Conservation (phyloP, 2,113 vertebrate species). For the Pantherophis guttatus region DNA sequence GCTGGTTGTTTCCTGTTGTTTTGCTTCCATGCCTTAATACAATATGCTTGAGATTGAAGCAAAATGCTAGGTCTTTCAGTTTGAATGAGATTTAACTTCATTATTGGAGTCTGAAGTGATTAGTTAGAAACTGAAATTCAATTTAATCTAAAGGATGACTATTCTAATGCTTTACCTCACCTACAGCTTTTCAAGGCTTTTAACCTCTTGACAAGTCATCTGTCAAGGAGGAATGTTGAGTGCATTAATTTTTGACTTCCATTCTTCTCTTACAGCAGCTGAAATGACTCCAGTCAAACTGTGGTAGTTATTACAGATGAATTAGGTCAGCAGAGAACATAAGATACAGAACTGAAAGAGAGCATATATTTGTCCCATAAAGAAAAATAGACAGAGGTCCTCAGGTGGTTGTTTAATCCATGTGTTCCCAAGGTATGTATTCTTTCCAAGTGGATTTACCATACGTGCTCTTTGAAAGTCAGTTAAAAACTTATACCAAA, state of each 20-base stretch:
- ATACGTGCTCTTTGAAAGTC: background rate
- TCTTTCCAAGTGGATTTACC: slow-evolving; percentile 31
- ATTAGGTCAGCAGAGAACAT: slow-evolving; percentile 58
- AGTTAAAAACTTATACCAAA: background rate
- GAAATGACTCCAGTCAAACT: slow-evolving; percentile 57
- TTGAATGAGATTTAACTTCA: slow-evolving; percentile 47
- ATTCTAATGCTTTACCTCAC: slow-evolving; percentile 55
- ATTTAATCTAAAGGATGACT: slow-evolving; percentile 49
- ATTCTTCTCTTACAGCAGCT: slow-evolving; percentile 59
- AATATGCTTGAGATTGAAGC: slow-evolving; percentile 9
- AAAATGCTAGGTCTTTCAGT: slow-evolving; percentile 30
- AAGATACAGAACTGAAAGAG: slow-evolving; percentile 52
- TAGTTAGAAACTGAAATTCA: slow-evolving; percentile 48
- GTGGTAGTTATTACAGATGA: slow-evolving; percentile 62
- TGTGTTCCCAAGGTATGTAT: slow-evolving; percentile 44
- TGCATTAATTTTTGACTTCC: slow-evolving; percentile 57
- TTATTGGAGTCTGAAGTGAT: slow-evolving; percentile 54
- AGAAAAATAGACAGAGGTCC: slow-evolving; percentile 22
- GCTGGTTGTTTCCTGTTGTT: background rate
- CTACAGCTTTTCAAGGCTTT: slow-evolving; percentile 53
- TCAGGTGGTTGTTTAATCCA: slow-evolving; percentile 45
- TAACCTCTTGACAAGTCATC: slow-evolving; percentile 59
- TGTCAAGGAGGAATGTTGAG: slow-evolving; percentile 63
- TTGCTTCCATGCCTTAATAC: slow-evolving; percentile 8
- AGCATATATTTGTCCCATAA: slow-evolving; percentile 49